phyloP scores from a whole-genome alignment of 1,140 invertebrate genomes.

The Geopemphigus sp. region DNA sequence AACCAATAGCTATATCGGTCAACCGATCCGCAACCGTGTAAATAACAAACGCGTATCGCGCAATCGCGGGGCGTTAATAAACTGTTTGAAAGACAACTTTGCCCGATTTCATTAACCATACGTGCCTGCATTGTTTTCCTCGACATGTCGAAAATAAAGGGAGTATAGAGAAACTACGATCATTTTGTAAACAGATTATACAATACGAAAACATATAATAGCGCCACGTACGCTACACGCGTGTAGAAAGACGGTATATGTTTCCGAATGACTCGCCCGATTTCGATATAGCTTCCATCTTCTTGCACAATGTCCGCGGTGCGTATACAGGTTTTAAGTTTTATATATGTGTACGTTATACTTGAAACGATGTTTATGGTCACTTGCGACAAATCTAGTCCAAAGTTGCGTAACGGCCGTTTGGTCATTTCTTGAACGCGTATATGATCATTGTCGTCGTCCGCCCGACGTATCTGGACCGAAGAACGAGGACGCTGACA shows the following conservation, averaged over 20 bases:
- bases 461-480: not conserved
- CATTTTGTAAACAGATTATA: too few species aligned
- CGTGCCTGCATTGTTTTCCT: too few species aligned
- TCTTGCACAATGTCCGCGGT: not conserved
- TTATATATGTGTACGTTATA: not conserved
- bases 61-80: too few species aligned
- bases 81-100: too few species aligned
- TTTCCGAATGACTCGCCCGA: not conserved
- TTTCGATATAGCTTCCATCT: not conserved
- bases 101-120: too few species aligned
- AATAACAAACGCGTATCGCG: too few species aligned
- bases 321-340: not conserved
- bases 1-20: too few species aligned
- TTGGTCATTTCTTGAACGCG: not conserved
- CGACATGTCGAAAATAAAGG: too few species aligned
- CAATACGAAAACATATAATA: not conserved
- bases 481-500: not conserved
- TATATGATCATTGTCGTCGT: too few species aligned
- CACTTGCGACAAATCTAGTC: slow-evolving; percentile 19
- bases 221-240: too few species aligned
- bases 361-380: slow-evolving; percentile 19
- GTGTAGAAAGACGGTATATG: not conserved
- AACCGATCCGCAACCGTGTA: too few species aligned
- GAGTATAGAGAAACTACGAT: too few species aligned
- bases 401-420: slow-evolving; percentile 14